A percentile compares a stretch with the other conserved stretches of the same genome.
phyloP scores from a whole-genome alignment of 2,113 vertebrate species.

The Solea solea region DNA sequence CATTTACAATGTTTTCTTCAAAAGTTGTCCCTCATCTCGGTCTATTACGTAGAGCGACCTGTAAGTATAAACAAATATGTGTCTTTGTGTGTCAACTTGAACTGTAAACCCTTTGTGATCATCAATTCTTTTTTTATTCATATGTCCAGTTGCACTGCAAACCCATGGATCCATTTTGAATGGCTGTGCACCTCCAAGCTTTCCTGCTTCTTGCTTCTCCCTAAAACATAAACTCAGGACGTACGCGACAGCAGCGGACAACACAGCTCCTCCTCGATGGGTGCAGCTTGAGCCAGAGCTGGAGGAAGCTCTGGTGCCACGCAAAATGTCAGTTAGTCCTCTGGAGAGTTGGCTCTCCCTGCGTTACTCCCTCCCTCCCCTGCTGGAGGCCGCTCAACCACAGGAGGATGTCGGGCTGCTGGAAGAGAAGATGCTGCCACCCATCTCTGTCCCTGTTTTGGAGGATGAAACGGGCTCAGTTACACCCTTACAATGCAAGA shows the following conservation, averaged over 20 bases:
- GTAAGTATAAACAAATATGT: slow-evolving; percentile 54
- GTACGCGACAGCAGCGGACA: slow-evolving; percentile 80
- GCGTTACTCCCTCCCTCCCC: slow-evolving; percentile 83
- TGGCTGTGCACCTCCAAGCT: slow-evolving; percentile 18
- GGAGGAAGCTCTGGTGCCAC: slow-evolving; percentile 90
- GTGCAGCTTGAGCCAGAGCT: slow-evolving; percentile 83
- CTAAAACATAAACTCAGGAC: slow-evolving; percentile 43
- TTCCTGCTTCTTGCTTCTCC: slow-evolving; percentile 21
- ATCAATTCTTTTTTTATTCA: background rate
- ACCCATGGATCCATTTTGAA: slow-evolving; percentile 49
- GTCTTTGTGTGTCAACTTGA: background rate
- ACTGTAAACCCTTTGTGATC: background rate
- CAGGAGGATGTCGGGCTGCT: slow-evolving; percentile 56
- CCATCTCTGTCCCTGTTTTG: slow-evolving; percentile 31
- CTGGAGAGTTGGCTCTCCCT: slow-evolving; percentile 93
- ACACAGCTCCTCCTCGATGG: slow-evolving; percentile 75
- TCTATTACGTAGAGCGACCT: slow-evolving; percentile 63
- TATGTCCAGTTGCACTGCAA: slow-evolving; percentile 60
- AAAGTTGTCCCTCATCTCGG: slow-evolving; percentile 64
- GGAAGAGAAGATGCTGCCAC: slow-evolving; percentile 72
- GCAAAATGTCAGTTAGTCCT: slow-evolving; percentile 91
- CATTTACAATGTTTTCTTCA: slow-evolving; percentile 70
- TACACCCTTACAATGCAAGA: slow-evolving; percentile 83
- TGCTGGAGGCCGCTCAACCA: slow-evolving; percentile 60
- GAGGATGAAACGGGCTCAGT: slow-evolving; percentile 56